Evolutionary conservation across 2,113 vertebrate genomes (phyloP), one percentile per base, ranked within the genome.

Genomic region (Austrofundulus limnaeus): DNA sequence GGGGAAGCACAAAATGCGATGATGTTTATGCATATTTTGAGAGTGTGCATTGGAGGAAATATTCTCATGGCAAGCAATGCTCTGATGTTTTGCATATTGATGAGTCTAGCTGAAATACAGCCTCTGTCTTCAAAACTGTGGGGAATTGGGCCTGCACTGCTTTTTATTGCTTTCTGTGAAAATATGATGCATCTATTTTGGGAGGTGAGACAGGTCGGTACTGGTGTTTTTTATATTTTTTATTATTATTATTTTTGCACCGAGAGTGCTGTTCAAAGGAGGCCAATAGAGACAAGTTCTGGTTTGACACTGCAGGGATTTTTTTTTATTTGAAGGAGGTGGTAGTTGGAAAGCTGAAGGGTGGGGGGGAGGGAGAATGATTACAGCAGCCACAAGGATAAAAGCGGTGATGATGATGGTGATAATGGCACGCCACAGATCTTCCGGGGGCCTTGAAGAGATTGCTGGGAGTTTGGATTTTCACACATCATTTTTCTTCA

Each of bases 61-160:
- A 84, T 86, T 81, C 80, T 85, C 66, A 70, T 85, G 77, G 80
- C 71, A 71, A 83, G 83, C 80, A 63, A 54, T 66, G 82, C 80
- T 66, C 76, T 76, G 82, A 84, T 89, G 83, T 90, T 88, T 87
- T 89, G 87, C 85, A 89, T 89, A 89, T 86, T 91, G 85, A 90
- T 90, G 87, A 90, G 88, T 82, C 61, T 53, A 68, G 73, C 77
- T 83, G 86, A 89, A 85, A 75, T 70, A 66, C 67, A 72, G 77
- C 69, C 74, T 61, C 68, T 68, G 68, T 84, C 71, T 87, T 64
- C 24, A 34, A 61, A 83, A 85, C 81, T 73, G 72, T 72, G 63
- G 80, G 87, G 82, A 87, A 81, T 80, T 78, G 81, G 81, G 77
- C 66, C 77, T 46, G 72, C 69, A 37, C 73, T 75, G 69, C 83